Evolutionary conservation across 1,140 invertebrate species (phyloP), one percentile per base, ranked within the genome.

Genomic region (Apis cerana): DNA sequence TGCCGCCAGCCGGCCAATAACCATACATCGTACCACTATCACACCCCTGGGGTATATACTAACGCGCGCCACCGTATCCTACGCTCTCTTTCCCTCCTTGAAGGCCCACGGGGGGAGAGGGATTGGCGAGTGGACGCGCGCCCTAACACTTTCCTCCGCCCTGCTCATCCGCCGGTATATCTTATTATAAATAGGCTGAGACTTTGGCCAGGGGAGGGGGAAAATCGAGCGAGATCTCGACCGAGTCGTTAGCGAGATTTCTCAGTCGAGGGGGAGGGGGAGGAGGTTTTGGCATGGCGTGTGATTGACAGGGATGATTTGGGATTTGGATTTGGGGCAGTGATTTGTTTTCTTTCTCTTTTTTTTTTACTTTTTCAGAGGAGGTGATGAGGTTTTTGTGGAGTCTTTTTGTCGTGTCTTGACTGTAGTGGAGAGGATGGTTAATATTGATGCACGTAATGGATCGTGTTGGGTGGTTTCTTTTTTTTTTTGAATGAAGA

Each of bases 1-100:
- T 93, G 92, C 92, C 91, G 91, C 90, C 89, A 92, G 91, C 89
- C 91, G 90, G 88, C 92, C 92, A 93, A 93, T 93, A 93, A 93
- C 92, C 92, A 93, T 93, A 93, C 92, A 92, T 93, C 92, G 91
- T 91, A 90, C 87, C 84, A 87, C 90, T 93, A 93, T 93, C 92
- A 93, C 91, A 92, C 92, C 92, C 92, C 82, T 80, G 92, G 91
- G 92, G 88, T 92, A 90, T 92, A 91, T 90, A 90, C 87, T 5
- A 33, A 13, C 48, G 74, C 87, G 81, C 85, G 79, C 85, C 84
- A 69, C 58, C 80, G 78, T 72, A 64, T 82, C 61, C 80, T 33
- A 50, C 52, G 59, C 56, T n/a, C 27, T 77, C 80, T 71, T 78
- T 82, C 70, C 68, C 62, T 67, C 77, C 71, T 69, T 59, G 15